Base-by-base conservation (phyloP, 2,113 vertebrate genomes). In the Tenrec ecaudatus region DNA sequence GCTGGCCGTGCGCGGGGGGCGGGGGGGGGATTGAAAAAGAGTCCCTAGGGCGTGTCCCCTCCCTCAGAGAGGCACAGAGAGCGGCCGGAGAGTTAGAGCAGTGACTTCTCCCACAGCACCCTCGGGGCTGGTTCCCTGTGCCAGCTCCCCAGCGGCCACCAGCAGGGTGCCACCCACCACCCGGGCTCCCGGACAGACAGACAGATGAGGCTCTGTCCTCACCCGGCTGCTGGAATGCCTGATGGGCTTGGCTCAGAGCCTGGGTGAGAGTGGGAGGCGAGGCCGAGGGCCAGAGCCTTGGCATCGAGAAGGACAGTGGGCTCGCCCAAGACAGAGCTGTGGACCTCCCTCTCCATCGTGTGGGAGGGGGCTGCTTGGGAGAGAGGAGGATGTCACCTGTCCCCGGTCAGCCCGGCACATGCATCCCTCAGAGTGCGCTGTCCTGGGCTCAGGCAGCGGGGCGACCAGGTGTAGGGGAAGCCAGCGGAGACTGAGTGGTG, bases 191-290 rank as follows among this genome's bases (percentile, higher is more conserved):
- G 90, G 81, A 95, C 93, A 86, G 64, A 76, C 27, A 6, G 71
- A 96, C 83, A 95, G 64, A 91, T 4, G 8, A 17, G 38, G 22
- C 95, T 96, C 90, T 95, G 94, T 95, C 68, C 69, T 71, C 73
- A 0, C 66, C 76, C 53, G 6, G 90, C 20, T 23, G 75, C 85
- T 93, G 92, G 95, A 90, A 93, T 86, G 88, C 0, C 0, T 11
- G 47, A 75, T 53, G 88, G 71, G 47, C 86, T 90, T 92, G 90
- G 80, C 92, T 1, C 0, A 0, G n/a, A 83, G 86, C 94, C 86
- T 68, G 73, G 80, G 69, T 2, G 7, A 82, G 88, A 80, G 69
- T 43, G 62, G 80, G 94, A 60, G 78, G 87, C 64, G 31, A 58
- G 20, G 23, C 31, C 4, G 27, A 40, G 79, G 16, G 36, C 68